Evolutionary conservation across 2,797 vertebrate genomes (phyloP).

Genomic region (Bradypodion pumilum): DNA sequence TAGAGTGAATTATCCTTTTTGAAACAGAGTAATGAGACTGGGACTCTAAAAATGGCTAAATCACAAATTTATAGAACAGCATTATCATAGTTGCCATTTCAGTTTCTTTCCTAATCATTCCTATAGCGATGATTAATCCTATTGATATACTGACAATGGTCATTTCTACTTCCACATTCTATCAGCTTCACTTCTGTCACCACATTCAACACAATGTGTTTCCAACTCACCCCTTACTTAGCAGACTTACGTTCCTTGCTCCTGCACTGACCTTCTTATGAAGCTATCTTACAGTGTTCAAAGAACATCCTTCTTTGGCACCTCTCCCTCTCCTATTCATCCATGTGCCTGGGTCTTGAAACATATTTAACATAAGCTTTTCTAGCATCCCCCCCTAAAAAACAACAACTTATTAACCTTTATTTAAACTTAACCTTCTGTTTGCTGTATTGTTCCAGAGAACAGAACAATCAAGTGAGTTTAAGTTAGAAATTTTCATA

Average conservation of each 20-base stretch:
- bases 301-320: no score
- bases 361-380: no score
- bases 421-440: no score
- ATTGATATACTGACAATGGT: not conserved
- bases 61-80: not conserved
- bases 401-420: no score
- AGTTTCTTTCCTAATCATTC: not conserved
- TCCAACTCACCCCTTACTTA: not conserved
- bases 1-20: not conserved
- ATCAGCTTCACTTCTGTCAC: not conserved
- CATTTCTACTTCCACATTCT: not conserved
- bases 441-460: no score
- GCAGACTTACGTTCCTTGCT: not conserved
- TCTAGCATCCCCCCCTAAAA: no score
- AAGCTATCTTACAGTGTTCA: no score
- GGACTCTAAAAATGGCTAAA: not conserved
- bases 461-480: no score
- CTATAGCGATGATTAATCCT: not conserved
- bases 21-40: not conserved
- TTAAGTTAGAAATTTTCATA: no score
- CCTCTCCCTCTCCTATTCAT: no score
- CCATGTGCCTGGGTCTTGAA: no score
- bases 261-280: not conserved
- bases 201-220: not conserved
- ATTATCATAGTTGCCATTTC: conserved; percentile 4